phyloP scores from a whole-genome alignment of 2,113 vertebrate species.

The Laticauda laticaudata region DNA sequence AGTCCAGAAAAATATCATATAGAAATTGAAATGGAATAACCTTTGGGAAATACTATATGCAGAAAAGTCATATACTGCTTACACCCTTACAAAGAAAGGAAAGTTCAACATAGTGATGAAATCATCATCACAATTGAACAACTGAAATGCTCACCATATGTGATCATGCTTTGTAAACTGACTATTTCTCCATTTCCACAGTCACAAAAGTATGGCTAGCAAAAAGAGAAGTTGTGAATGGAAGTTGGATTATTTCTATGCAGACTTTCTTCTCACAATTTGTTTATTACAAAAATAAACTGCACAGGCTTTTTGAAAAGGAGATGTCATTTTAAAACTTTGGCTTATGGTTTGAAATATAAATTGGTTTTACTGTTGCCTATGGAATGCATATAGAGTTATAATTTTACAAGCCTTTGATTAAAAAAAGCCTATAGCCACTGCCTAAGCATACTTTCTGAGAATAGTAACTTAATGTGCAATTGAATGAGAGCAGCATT shows the following conservation, averaged over 20 bases:
- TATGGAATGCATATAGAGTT: constrained; percentile 24
- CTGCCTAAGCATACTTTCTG: neutral
- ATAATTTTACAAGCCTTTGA: neutral
- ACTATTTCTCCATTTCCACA: neutral
- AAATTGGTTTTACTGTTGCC: neutral
- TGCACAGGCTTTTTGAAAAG: neutral
- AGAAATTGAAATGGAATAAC: neutral
- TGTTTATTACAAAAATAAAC: neutral
- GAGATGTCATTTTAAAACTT: neutral
- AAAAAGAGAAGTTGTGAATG: neutral
- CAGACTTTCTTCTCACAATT: neutral
- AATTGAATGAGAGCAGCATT: constrained; percentile 30
- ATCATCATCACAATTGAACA: neutral
- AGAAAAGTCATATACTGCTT: neutral
- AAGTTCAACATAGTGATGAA: neutral
- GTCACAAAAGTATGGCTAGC: neutral
- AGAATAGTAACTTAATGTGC: neutral
- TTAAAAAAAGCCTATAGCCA: neutral
- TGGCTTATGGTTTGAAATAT: neutral
- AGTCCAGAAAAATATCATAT: neutral
- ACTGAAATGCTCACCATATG: neutral
- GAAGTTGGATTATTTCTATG: neutral
- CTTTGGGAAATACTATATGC: neutral
- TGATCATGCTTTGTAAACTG: neutral
- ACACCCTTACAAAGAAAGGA: neutral